Percentiles rank a stretch among this genome's conserved stretches.
Conservation (phyloP, 2,113 vertebrate species). For the Pachypanchax playfairii region DNA sequence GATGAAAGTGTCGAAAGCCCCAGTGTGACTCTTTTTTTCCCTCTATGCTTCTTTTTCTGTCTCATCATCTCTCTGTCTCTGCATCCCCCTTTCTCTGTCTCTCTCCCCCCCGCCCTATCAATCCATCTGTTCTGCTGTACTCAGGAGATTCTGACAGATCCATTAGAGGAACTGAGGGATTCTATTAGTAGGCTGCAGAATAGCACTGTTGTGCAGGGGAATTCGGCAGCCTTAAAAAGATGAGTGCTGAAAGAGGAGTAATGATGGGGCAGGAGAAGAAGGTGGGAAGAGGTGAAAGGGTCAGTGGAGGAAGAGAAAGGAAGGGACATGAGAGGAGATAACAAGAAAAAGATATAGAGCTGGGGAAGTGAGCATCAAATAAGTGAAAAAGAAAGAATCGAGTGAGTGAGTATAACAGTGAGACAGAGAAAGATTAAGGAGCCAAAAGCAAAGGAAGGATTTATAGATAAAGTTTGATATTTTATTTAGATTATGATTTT, state of each 20-base stretch:
- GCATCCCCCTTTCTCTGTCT: slow-evolving; percentile 38
- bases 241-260: slow-evolving; percentile 64
- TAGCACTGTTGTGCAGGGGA: slow-evolving; percentile 63
- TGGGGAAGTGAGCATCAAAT: slow-evolving; percentile 7
- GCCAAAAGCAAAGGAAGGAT: not conserved
- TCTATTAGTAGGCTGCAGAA: slow-evolving; percentile 72
- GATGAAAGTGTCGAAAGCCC: slow-evolving; percentile 39
- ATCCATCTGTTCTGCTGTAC: slow-evolving; percentile 60
- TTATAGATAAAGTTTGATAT: not conserved
- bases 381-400: slow-evolving; percentile 13
- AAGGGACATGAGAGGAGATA: slow-evolving; percentile 51
- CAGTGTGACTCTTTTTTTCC: not conserved
- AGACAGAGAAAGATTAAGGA: slow-evolving; percentile 14
- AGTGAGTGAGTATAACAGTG: slow-evolving; percentile 14
- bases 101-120: slow-evolving; percentile 47
- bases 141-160: slow-evolving; percentile 71
- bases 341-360: slow-evolving; percentile 49
- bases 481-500: too few relatives aligned
- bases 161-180: slow-evolving; percentile 69
- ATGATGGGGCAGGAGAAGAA: slow-evolving; percentile 45
- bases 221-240: slow-evolving; percentile 55
- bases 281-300: slow-evolving; percentile 51
- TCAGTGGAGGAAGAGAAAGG: slow-evolving; percentile 48
- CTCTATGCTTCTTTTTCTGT: slow-evolving; percentile 15
- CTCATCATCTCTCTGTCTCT: slow-evolving; percentile 35